These are phyloP conservation scores for Nymphalis polychloros DNA, from an alignment of 2,888 invertebrate genomes.

Conservation along the genomic window DNA sequence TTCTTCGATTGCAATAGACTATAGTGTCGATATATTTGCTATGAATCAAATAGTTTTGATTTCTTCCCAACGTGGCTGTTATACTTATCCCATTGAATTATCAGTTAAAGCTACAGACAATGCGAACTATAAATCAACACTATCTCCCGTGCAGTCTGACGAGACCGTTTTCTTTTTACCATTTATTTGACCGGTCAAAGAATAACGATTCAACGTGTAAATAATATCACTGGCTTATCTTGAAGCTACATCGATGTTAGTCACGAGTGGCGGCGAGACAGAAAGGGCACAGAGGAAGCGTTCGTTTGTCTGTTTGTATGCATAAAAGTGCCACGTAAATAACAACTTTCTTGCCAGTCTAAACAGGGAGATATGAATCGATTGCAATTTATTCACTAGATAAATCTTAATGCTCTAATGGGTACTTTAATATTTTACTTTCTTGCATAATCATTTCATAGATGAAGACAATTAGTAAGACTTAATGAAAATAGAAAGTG, in stretches of 20 bases:
- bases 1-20: too few relatives aligned
- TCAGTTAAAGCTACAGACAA: constrained; percentile 7
- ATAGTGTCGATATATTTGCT: too few relatives aligned
- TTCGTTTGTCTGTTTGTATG: constrained; percentile 58
- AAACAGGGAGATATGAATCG: constrained; percentile 42
- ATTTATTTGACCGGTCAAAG: constrained; percentile 33
- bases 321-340: constrained; percentile 53
- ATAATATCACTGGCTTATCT: constrained; percentile 62
- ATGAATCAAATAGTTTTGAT: not conserved
- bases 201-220: constrained; percentile 41
- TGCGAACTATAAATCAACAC: constrained; percentile 8
- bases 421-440: constrained; percentile 7
- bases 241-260: constrained; percentile 62
- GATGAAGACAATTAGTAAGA: not conserved
- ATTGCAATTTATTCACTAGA: constrained; percentile 25
- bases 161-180: constrained; percentile 22
- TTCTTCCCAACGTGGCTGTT: not conserved
- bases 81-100: constrained; percentile 7
- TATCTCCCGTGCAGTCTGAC: constrained; percentile 4
- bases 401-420: constrained; percentile 22
- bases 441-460: not conserved
- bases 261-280: constrained; percentile 69
- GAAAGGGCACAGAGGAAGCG: constrained; percentile 58
- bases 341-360: constrained; percentile 41
- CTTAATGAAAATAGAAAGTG: too few relatives aligned